These are phyloP conservation scores for Lasioglossum oenotherae DNA, from an alignment of 2,888 invertebrate genomes.

Conservation along the genomic window DNA sequence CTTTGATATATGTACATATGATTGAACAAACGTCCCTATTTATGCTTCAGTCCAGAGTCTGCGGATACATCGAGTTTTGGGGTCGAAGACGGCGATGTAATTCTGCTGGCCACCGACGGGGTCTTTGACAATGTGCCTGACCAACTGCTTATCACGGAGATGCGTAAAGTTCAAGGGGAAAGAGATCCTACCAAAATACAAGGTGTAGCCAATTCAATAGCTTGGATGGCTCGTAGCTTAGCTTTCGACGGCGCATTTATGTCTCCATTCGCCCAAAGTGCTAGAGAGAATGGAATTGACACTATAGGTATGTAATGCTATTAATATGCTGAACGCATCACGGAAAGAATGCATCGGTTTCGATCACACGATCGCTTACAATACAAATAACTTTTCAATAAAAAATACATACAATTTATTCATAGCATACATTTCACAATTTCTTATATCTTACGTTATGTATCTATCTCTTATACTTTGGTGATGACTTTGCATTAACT, in stretches of 20 bases:
- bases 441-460: conserved; percentile 35
- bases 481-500: conserved; percentile 24
- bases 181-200: conserved; percentile 92
- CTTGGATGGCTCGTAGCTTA: conserved; percentile 96
- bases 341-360: not conserved
- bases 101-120: conserved; percentile 98
- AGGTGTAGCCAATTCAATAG: conserved; percentile 96
- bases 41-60: conserved; percentile 91
- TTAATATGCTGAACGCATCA: not conserved
- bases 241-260: conserved; percentile 97
- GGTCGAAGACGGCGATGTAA: conserved; percentile 96
- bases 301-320: conserved; percentile 90
- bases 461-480: conserved; percentile 42
- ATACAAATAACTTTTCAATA: conserved; percentile 26
- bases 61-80: conserved; percentile 95
- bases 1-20: not conserved
- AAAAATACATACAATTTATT: conserved; percentile 60
- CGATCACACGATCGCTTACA: not conserved
- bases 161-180: conserved; percentile 90
- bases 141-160: conserved; percentile 93
- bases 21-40: not conserved
- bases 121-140: conserved; percentile 99
- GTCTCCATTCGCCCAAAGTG: conserved; percentile 98
- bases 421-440: conserved; percentile 49
- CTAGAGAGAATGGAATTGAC: conserved; percentile 96